A percentile compares a stretch with the other conserved stretches of the same genome.
These are phyloP conservation scores for Smittia aterrima DNA, from an alignment of 2,888 invertebrate genomes.

Conservation along the genomic window DNA sequence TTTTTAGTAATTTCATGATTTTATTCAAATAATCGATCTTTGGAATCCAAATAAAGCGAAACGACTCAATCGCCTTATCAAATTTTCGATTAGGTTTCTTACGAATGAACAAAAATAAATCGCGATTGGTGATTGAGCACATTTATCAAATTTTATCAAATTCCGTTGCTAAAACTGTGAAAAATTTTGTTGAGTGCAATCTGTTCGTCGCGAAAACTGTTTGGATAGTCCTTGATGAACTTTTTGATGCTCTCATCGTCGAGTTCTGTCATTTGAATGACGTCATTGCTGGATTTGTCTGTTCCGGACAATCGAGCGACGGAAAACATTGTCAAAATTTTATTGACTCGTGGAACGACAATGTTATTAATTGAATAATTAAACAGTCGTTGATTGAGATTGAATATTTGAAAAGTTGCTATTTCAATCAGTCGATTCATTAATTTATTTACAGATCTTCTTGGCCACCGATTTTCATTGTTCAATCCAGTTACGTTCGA, in stretches of 20 bases:
- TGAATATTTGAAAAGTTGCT: constrained; percentile 7
- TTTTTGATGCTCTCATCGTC: constrained; percentile 11
- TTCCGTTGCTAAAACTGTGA: not conserved
- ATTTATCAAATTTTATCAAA: constrained; percentile 16
- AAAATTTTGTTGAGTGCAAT: not conserved
- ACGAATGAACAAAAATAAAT: no score
- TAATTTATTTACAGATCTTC: constrained; percentile 23
- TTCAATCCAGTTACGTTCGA: constrained; percentile 32
- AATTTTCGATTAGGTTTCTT: no score
- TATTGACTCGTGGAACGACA: constrained; percentile 26
- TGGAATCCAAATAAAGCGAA: no score
- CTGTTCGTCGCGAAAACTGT: not conserved
- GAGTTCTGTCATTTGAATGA: not conserved
- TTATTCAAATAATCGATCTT: no score
- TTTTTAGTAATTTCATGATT: no score
- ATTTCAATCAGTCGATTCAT: constrained; percentile 35
- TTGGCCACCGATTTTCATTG: constrained; percentile 7
- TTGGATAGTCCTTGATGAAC: not conserved
- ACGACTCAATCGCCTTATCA: no score
- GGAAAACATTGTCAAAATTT: constrained; percentile 25
- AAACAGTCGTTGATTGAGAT: constrained; percentile 28
- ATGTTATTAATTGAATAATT: constrained; percentile 25
- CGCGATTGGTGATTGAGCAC: constrained; percentile 12
- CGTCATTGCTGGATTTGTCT: not conserved
- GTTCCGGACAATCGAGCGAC: not conserved